Evolutionary conservation across 2,888 invertebrate species (phyloP), one percentile per base, ranked within the genome.

Genomic region (Meloe dianella): DNA sequence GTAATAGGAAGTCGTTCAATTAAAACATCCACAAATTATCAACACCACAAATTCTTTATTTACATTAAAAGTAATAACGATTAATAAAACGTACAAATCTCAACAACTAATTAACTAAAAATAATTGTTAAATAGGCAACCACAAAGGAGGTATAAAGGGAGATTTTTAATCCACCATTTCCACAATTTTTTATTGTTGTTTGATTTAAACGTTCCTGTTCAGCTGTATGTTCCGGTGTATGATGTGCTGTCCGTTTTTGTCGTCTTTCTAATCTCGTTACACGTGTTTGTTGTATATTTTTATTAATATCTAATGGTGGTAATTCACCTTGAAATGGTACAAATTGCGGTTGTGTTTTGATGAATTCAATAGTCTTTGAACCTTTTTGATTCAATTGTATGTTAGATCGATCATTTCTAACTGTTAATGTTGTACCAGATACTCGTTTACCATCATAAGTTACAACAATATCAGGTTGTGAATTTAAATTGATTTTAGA

Each of bases 371-470:
- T 88, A 0, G 89, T 84, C 69, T 87, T 86, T 0, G 85, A 86
- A 3, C 84, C 78, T 60, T 83, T 82, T 74, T 64, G 76, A 38
- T 81, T 78, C 8, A 77, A 66, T 51, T 63, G 35, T 24, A 75
- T 59, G 29, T 71, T 74, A 14, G 75, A 67, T 20, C 77, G 75
- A 22, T 81, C 79, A 12, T 78, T 70, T 67, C 79, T 83, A 0
- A 84, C 81, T 0, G 89, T 85, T 12, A 89, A 83, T 72, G 89
- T 87, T 0, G 89, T 88, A 57, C 91, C 91, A 1, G 91, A 88
- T 6, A 93, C 88, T 59, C 88, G 89, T 81, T 91, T 92, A 0
- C 93, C 93, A 74, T 93, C 93, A 74, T 90, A 93, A 0, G 92
- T 89, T 6, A 92, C 89, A 29, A 91, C 89, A 0, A 90, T 88